These are phyloP conservation scores for Leptocoma aspasia DNA, from an alignment of 2,113 vertebrate genomes.

Conservation along the genomic window DNA sequence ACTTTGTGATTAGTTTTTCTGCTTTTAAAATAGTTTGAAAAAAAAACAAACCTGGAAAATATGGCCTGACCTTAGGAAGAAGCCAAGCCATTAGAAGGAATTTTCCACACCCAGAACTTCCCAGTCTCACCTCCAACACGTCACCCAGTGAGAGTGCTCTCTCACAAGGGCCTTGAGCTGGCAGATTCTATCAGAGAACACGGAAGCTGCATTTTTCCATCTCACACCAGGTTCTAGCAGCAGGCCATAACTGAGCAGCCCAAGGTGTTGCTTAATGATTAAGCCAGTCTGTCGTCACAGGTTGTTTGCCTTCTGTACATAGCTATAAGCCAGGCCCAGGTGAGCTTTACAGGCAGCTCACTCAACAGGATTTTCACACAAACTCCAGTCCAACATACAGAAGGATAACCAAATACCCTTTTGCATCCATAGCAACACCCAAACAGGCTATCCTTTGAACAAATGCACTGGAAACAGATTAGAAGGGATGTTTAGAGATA, in stretches of 20 bases:
- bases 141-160: background rate
- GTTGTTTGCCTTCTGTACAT: background rate
- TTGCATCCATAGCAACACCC: slow-evolving; percentile 4
- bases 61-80: background rate
- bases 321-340: background rate
- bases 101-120: background rate
- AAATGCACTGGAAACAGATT: background rate
- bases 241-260: background rate
- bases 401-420: background rate
- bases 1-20: background rate
- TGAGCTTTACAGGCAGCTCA: background rate
- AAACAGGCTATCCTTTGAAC: background rate
- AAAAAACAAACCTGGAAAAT: background rate
- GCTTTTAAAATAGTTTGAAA: background rate
- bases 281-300: background rate
- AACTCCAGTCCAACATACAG: background rate
- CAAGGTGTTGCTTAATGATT: background rate
- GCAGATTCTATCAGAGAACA: background rate
- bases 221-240: background rate
- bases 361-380: background rate
- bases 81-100: background rate
- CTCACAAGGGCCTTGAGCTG: background rate
- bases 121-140: background rate
- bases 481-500: background rate
- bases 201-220: background rate